phyloP scores from a whole-genome alignment of 1,140 invertebrate species.

The Hylaeus volcanicus region DNA sequence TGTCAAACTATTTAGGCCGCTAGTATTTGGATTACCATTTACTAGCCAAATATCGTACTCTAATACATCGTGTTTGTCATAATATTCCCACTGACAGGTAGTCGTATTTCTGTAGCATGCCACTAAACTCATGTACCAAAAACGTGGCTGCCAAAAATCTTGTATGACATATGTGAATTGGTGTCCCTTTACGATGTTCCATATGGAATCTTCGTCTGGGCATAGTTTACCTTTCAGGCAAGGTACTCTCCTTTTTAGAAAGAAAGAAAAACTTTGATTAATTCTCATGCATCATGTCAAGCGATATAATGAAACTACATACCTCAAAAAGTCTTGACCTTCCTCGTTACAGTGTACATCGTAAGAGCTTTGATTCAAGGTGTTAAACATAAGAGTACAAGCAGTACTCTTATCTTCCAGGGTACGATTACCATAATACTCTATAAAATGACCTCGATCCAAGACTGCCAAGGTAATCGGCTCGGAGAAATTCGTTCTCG shows the following conservation, averaged over 20 bases:
- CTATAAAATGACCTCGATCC: conserved; percentile 92
- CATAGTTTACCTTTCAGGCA: conserved; percentile 90
- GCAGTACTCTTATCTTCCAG: conserved; percentile 84
- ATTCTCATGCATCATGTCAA: not conserved
- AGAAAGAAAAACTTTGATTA: conserved; percentile 1
- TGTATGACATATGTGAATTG: conserved; percentile 97
- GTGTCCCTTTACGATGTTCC: conserved; percentile 91
- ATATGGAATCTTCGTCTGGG: conserved; percentile 91
- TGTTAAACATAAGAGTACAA: conserved; percentile 92
- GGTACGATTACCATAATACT: conserved; percentile 91
- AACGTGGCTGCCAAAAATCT: conserved; percentile 93
- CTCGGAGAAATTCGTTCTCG: conserved; percentile 83
- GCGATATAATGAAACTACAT: not conserved
- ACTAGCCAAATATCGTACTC: conserved; percentile 97
- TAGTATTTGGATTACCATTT: conserved; percentile 95
- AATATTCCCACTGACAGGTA: conserved; percentile 92
- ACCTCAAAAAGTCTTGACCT: conserved; percentile 91
- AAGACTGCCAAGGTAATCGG: conserved; percentile 93
- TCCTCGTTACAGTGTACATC: conserved; percentile 91
- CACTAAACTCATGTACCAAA: conserved; percentile 97
- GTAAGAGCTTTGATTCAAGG: conserved; percentile 90
- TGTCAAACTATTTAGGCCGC: conserved; percentile 90
- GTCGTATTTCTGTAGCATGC: conserved; percentile 91
- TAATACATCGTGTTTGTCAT: conserved; percentile 82
- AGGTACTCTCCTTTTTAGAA: conserved; percentile 86